Conservation (phyloP, 2,888 invertebrate genomes). For the Stegana nigrithorax region DNA sequence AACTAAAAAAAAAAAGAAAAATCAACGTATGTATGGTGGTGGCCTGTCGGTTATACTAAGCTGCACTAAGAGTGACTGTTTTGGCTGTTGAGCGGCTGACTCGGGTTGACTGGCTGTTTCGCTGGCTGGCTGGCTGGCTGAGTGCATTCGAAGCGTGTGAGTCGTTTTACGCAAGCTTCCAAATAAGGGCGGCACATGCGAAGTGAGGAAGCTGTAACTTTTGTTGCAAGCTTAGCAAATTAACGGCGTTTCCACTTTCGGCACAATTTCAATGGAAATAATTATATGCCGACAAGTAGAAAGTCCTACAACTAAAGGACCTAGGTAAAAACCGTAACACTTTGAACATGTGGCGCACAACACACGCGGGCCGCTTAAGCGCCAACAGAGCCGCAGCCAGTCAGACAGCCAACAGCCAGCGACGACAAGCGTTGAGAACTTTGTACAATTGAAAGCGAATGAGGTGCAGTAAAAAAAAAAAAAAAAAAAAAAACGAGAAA, state of each 20-base stretch:
- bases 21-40: constrained; percentile 20
- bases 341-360: constrained; percentile 48
- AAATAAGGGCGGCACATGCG: constrained; percentile 69
- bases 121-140: constrained; percentile 23
- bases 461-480: background rate
- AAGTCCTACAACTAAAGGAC: constrained; percentile 43
- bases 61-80: constrained; percentile 13
- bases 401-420: background rate
- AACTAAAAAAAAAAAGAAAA: background rate
- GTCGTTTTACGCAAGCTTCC: constrained; percentile 63
- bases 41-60: no score
- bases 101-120: background rate
- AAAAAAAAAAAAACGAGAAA: background rate
- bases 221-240: constrained; percentile 64
- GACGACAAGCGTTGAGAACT: no score
- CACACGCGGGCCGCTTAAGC: background rate
- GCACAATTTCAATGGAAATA: constrained; percentile 53
- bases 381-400: constrained; percentile 23
- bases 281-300: constrained; percentile 51
- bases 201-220: constrained; percentile 67
- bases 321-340: constrained; percentile 49
- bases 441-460: background rate
- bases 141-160: background rate
- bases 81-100: no score
- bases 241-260: constrained; percentile 61